Evolutionary conservation across 2,797 vertebrate species (phyloP), one percentile per base, ranked within the genome.

Genomic region (Potorous gilbertii): DNA sequence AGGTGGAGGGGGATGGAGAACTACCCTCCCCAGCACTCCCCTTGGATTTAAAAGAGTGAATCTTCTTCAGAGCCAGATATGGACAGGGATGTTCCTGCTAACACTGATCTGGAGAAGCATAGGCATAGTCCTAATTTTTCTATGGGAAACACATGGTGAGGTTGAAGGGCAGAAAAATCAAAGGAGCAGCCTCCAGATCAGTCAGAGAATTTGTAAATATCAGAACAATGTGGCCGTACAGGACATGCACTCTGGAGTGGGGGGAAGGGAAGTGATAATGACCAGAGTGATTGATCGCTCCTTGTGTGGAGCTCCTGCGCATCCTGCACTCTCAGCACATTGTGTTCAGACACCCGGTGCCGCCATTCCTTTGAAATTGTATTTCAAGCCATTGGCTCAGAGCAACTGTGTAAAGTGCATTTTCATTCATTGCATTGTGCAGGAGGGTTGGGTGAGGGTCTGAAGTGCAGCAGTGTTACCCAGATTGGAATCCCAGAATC

Each of bases 1-100:
- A 9, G n/a, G 56, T 0, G 66, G 0, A n/a, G 28, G 16, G 16
- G 0, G 21, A 54, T 11, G 12, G 31, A n/a, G 12, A 11, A 40
- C 56, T 87, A 8, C 29, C 12, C 0, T 50, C 27, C 28, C n/a
- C 8, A 81, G 40, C 40, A 40, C 21, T 34, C 91, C 24, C 40
- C 2, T 56, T 54, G 55, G 62, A 55, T 90, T 92, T 91, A 50
- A 13, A 57, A 54, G n/a, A n/a, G 31, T 14, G 87, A 52, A 24
- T n/a, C 11, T 90, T 54, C 31, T 54, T 92, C 81, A 56, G 57
- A 10, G 90, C 93, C 21, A 5, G 0, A 90, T 46, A 10, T n/a
- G 54, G 40, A 2, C 89, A 92, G 14, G 31, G 27, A 40, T n/a
- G 9, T 62, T 6, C 5, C 6, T 87, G 93, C 21, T 50, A 31